A percentile compares a stretch with the other conserved stretches of the same genome.
Evolutionary conservation across 2,113 vertebrate genomes (phyloP).

Genomic region (Chunga burmeisteri): DNA sequence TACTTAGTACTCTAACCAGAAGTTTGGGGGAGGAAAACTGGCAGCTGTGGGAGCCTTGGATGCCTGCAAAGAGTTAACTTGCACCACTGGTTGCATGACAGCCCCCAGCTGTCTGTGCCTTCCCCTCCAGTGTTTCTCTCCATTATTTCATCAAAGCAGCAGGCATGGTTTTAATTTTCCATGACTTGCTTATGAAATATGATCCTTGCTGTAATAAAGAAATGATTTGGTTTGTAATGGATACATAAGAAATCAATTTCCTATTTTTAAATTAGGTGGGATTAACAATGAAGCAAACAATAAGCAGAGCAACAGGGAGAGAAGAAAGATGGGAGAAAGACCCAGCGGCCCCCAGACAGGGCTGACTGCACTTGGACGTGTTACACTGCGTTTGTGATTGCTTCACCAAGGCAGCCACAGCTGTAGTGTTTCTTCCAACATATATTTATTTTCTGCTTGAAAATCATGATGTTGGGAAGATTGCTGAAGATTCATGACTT

Average conservation of each 20-base stretch:
- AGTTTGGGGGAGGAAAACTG: neutral
- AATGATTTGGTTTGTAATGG: slow-evolving; percentile 60
- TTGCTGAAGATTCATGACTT: neutral
- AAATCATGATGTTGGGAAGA: neutral
- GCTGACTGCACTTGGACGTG: neutral
- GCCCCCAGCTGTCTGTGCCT: slow-evolving; percentile 48
- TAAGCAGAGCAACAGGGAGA: neutral
- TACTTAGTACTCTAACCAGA: neutral
- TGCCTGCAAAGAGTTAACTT: slow-evolving; percentile 45
- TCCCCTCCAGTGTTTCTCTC: slow-evolving; percentile 38
- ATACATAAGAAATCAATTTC: slow-evolving; percentile 69
- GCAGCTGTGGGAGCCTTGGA: neutral
- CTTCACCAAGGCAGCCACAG: slow-evolving; percentile 11
- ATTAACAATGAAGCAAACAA: slow-evolving; percentile 61
- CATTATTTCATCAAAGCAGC: slow-evolving; percentile 62
- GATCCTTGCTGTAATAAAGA: slow-evolving; percentile 56
- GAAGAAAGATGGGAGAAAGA: neutral
- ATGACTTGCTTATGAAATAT: slow-evolving; percentile 56
- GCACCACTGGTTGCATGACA: slow-evolving; percentile 20
- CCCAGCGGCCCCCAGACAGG: neutral
- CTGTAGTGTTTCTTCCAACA: slow-evolving; percentile 5
- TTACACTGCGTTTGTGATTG: slow-evolving; percentile 24
- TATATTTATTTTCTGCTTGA: neutral
- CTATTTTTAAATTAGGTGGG: slow-evolving; percentile 61
- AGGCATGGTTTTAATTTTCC: slow-evolving; percentile 65